Evolutionary conservation across 2,113 vertebrate species (phyloP).

Genomic region (Anhinga anhinga): DNA sequence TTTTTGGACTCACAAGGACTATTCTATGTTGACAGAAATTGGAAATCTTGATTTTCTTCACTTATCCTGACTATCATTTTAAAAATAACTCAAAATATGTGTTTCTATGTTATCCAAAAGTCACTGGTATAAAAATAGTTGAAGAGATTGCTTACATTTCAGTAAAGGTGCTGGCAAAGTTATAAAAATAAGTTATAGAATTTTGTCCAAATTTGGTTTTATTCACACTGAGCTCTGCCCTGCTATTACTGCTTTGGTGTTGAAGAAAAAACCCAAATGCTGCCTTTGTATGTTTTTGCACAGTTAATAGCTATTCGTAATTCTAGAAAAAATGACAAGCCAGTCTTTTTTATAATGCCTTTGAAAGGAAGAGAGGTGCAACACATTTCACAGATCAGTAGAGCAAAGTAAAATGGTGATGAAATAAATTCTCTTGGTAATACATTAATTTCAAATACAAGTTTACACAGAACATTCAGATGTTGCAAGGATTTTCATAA

Average conservation of each 20-base stretch:
- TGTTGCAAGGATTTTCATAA: not conserved
- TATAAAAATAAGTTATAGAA: not conserved
- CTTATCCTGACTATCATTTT: not conserved
- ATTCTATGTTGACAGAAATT: not conserved
- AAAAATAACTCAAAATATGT: not conserved
- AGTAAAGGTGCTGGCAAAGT: not conserved
- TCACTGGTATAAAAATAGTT: not conserved
- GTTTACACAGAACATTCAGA: not conserved
- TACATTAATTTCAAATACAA: not conserved
- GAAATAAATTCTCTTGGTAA: not conserved
- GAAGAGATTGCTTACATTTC: not conserved
- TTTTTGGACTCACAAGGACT: not conserved
- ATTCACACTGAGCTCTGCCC: not conserved
- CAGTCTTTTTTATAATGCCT: not conserved
- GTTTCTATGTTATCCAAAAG: not conserved
- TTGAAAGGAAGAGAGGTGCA: not conserved
- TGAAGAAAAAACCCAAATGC: not conserved
- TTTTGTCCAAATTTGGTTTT: not conserved
- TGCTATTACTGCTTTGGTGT: not conserved
- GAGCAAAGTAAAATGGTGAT: not conserved
- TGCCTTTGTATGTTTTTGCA: not conserved
- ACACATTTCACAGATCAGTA: not conserved
- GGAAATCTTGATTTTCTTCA: not conserved
- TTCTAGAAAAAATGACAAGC: not conserved
- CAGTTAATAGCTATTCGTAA: not conserved